Evolutionary conservation across 2,888 invertebrate species (phyloP).

Genomic region (Ptycholaimellus sp.): DNA sequence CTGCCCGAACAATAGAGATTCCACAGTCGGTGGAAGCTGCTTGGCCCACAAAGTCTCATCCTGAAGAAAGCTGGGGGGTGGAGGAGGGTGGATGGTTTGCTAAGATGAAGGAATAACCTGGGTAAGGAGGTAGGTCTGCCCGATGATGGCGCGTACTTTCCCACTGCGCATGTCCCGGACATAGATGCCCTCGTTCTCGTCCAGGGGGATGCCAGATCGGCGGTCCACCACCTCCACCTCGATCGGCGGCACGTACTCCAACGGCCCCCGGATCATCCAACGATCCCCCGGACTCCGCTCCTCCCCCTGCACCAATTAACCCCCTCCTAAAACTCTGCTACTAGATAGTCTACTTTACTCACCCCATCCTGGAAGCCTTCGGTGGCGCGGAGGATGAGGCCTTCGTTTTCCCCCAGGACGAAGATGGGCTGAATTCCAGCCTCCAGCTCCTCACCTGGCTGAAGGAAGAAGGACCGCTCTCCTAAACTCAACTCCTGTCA

Average conservation of each 20-base stretch:
- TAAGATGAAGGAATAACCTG: slow-evolving; percentile 15
- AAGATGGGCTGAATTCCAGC: slow-evolving; percentile 31
- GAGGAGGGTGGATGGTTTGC: no score
- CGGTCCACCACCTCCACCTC: slow-evolving; percentile 31
- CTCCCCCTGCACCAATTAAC: slow-evolving; percentile 16
- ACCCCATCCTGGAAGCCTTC: not conserved
- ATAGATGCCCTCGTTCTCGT: slow-evolving; percentile 34
- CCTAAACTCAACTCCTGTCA: no score
- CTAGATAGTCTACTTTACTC: no score
- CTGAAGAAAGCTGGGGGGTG: no score
- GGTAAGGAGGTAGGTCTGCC: slow-evolving; percentile 33
- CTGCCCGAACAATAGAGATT: no score
- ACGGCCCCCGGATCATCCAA: slow-evolving; percentile 34
- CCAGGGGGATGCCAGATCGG: slow-evolving; percentile 31
- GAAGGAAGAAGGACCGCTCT: slow-evolving; percentile 32
- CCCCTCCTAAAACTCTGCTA: no score
- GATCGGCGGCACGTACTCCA: slow-evolving; percentile 32
- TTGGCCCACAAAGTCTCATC: no score
- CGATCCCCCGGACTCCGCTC: slow-evolving; percentile 30
- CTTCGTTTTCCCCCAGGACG: slow-evolving; percentile 32
- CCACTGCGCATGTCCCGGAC: slow-evolving; percentile 29
- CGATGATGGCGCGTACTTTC: slow-evolving; percentile 30
- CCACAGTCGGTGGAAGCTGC: no score
- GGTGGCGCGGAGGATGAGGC: not conserved
- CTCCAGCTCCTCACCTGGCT: slow-evolving; percentile 32